Evolutionary conservation across 1,140 invertebrate genomes (phyloP).

Genomic region (Pristionchus pacificus): DNA sequence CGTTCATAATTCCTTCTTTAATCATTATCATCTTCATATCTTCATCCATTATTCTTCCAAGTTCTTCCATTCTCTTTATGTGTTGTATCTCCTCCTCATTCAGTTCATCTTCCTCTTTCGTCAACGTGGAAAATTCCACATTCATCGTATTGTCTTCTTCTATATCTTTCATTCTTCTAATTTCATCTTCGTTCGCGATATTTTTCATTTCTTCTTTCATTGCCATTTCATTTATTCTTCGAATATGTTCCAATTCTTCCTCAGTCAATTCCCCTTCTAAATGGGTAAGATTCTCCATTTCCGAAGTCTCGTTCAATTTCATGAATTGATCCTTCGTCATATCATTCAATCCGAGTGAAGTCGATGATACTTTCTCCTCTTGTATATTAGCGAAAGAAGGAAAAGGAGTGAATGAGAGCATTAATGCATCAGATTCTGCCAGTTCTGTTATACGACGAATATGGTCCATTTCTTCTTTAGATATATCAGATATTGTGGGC

Average conservation of each 20-base stretch:
- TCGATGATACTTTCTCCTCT: neutral
- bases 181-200: constrained; percentile 15
- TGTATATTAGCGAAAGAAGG: no score
- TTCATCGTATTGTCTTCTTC: constrained; percentile 30
- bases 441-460: constrained; percentile 19
- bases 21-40: constrained; percentile 5
- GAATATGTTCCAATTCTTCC: constrained; percentile 30
- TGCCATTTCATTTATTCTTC: constrained; percentile 31
- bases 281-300: neutral
- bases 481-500: neutral
- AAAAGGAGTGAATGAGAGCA: constrained; percentile 5
- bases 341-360: constrained; percentile 7
- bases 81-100: constrained; percentile 31
- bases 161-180: constrained; percentile 17
- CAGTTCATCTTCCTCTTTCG: constrained; percentile 9
- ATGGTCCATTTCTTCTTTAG: constrained; percentile 20
- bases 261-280: constrained; percentile 4
- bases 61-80: constrained; percentile 22
- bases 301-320: neutral
- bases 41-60: constrained; percentile 25
- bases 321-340: neutral
- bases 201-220: constrained; percentile 3
- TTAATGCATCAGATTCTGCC: constrained; percentile 6
- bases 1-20: constrained; percentile 11
- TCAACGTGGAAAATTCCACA: constrained; percentile 1